Base-by-base conservation (phyloP, 2,113 vertebrate genomes). In the Saimiri boliviensis region DNA sequence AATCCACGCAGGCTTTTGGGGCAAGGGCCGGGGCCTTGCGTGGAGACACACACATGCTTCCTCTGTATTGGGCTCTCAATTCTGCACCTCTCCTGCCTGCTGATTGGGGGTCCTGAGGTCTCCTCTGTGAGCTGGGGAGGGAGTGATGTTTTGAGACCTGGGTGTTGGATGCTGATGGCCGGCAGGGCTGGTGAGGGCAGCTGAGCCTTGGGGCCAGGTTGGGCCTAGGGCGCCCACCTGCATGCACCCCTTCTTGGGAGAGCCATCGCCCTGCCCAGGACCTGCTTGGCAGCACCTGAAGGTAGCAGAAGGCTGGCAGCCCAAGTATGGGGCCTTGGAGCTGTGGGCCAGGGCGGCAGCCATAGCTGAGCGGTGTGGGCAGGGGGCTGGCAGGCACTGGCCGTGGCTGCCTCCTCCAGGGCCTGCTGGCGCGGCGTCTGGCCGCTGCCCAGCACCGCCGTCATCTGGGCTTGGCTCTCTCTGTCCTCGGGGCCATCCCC, bases 11-110 rank as follows among this genome's bases (percentile, higher is more conserved):
- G 30, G 49, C 27, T 35, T 32, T 32, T 27, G 49, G 70, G 68
- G 14, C 0, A 0, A 20, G 81, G 19, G 0, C 0, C 5, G 37
- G 10, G 11, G 20, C 2, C 3, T 8, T 6, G 21, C 74, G 27
- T 11, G 27, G 74, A 32, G 37, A 35, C 13, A 3, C 1, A 32
- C 1, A 3, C 3, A 0, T 20, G n/a, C 49, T 82, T 16, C 27
- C 13, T 85, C 77, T 3, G 1, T 14, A 2, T 6, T 1, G 21
- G 5, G 35, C 11, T 52, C 90, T 14, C 45, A 54, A 7, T 32
- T 45, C 60, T 71, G 20, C 52, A 42, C 23, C 42, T 32, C 5
- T 54, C 56, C 17, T 23, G 52, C 35, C 88, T 40, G 20, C 68
- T 58, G 58, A 1, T 17, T 1, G n/a, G 42, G 40, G 6, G n/a